Conservation (phyloP, 2,888 invertebrate species). For the Chloroclysta siterata region DNA sequence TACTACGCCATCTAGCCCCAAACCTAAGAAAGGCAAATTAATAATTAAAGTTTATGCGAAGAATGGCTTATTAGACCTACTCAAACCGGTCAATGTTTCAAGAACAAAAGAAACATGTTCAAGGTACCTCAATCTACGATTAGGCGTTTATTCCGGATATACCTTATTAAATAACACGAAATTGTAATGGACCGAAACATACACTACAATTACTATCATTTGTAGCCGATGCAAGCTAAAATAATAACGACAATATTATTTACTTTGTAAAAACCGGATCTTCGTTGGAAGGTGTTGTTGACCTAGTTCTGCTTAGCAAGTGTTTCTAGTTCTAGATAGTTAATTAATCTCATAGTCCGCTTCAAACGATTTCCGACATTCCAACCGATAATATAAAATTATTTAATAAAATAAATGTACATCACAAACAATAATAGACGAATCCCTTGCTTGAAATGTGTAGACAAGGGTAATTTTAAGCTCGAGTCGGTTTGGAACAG, state of each 20-base stretch:
- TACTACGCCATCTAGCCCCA: too few relatives aligned
- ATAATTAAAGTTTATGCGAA: too few relatives aligned
- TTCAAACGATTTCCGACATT: background rate
- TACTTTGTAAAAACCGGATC: slow-evolving; percentile 3
- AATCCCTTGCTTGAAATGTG: background rate
- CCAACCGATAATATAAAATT: background rate
- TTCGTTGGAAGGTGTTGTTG: slow-evolving; percentile 4
- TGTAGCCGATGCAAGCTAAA: background rate
- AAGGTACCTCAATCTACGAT: background rate
- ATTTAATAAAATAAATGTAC: background rate
- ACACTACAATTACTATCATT: background rate
- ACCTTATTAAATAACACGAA: background rate
- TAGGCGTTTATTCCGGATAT: background rate
- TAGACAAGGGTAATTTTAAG: background rate
- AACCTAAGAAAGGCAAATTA: too few relatives aligned
- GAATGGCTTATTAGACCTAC: too few relatives aligned
- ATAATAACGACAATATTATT: background rate
- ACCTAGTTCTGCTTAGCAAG: slow-evolving; percentile 5
- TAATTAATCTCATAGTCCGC: background rate
- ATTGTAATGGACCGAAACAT: background rate
- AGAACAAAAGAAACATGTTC: background rate
- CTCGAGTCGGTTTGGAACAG: too few relatives aligned
- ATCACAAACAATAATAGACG: background rate
- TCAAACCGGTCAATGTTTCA: too few relatives aligned
- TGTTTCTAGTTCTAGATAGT: background rate